Percentiles rank a stretch among this genome's conserved stretches.
These are phyloP conservation scores for Diabrotica undecimpunctata DNA, from an alignment of 1,140 invertebrate species.

Conservation along the genomic window DNA sequence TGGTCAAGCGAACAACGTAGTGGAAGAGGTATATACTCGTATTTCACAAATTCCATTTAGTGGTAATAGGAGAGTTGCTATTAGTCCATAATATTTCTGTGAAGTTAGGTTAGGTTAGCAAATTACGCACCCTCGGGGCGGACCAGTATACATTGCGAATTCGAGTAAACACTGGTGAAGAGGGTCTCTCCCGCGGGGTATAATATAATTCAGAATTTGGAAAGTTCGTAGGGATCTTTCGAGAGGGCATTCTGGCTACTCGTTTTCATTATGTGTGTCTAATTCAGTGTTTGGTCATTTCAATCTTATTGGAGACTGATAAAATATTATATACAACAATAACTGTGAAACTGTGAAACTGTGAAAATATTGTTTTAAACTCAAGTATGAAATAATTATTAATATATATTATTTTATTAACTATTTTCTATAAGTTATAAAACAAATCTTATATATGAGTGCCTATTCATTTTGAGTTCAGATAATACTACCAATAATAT, in stretches of 20 bases:
- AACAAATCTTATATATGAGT: no score
- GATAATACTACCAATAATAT: no score
- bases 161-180: conserved; percentile 1
- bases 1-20: not conserved
- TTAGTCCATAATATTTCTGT: conserved; percentile 1
- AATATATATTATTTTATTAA: no score
- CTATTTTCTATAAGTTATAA: no score
- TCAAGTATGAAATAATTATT: no score
- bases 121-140: not conserved
- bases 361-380: no score
- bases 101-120: not conserved
- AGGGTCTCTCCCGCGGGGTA: not conserved
- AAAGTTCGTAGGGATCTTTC: conserved; percentile 2
- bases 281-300: not conserved
- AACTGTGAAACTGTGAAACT: no score
- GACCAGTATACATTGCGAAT: conserved; percentile 1
- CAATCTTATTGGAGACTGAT: no score
- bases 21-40: not conserved
- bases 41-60: conserved; percentile 1
- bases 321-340: no score
- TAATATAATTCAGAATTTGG: not conserved
- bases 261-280: not conserved
- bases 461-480: no score
- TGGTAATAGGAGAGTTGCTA: not conserved
- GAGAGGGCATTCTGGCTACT: not conserved